phyloP scores from a whole-genome alignment of 2,113 vertebrate genomes.

The Cervus canadensis region DNA sequence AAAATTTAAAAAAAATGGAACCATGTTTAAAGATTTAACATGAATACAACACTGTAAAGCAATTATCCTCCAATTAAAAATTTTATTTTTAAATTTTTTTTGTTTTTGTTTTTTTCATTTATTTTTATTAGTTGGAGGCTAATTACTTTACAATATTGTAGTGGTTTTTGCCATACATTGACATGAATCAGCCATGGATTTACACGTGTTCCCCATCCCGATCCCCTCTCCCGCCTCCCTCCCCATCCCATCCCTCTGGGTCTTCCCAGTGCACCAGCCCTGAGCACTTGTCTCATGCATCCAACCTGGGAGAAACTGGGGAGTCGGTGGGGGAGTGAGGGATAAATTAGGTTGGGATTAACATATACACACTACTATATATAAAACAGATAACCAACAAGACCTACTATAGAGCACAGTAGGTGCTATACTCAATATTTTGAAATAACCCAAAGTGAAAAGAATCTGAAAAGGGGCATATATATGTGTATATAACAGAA shows the following conservation, averaged over 20 bases:
- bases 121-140: no score
- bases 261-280: no score
- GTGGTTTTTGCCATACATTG: no score
- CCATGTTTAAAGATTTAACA: not conserved
- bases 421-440: not conserved
- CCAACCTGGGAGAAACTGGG: not conserved
- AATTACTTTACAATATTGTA: no score
- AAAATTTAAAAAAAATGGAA: not conserved
- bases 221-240: no score
- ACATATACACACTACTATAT: not conserved
- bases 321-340: fast-evolving
- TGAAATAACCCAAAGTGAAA: not conserved
- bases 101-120: no score
- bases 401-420: not conserved
- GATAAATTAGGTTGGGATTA: not conserved
- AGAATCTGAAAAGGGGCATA: not conserved
- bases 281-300: no score
- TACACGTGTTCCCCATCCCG: no score
- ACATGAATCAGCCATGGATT: no score
- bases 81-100: not conserved
- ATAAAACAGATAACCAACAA: not conserved
- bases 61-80: not conserved
- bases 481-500: not conserved
- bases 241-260: no score
- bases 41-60: not conserved